These are phyloP conservation scores for Choloepus hoffmanni DNA, from an alignment of 2,113 vertebrate genomes.

Conservation along the genomic window DNA sequence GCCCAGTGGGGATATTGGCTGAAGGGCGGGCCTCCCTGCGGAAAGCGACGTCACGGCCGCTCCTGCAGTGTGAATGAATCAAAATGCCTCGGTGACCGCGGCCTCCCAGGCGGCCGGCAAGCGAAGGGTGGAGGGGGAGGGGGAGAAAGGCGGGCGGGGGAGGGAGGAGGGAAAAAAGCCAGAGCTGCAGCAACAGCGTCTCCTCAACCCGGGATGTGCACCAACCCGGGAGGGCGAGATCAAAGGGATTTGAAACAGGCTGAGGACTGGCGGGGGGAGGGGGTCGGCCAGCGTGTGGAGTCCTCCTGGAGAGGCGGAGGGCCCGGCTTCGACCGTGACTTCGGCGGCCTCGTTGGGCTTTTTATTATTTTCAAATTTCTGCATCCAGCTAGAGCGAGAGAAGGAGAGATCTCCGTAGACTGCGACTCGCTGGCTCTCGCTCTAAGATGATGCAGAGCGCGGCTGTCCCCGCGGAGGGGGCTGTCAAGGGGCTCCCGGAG, in stretches of 20 bases:
- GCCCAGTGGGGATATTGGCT: conserved; percentile 83
- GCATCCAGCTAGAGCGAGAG: conserved; percentile 76
- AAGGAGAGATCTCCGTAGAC: conserved; percentile 65
- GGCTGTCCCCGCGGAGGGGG: conserved; percentile 94
- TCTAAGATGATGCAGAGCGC: conserved; percentile 98
- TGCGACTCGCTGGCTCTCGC: conserved; percentile 77
- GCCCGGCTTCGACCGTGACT: conserved; percentile 69
- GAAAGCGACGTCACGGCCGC: conserved; percentile 92
- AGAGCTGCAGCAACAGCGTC: conserved; percentile 84
- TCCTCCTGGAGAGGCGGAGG: conserved; percentile 60
- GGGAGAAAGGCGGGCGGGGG: conserved; percentile 58
- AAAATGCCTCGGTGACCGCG: conserved; percentile 85
- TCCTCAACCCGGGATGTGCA: conserved; percentile 74
- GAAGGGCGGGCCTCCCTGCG: conserved; percentile 86
- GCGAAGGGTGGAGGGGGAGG: conserved; percentile 79
- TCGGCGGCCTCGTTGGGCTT: conserved; percentile 67
- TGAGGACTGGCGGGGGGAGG: conserved; percentile 71
- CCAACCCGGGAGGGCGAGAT: conserved; percentile 76
- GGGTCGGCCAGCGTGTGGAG: conserved; percentile 74
- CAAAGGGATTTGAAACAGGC: conserved; percentile 71
- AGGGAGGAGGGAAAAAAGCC: conserved; percentile 74
- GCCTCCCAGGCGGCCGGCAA: conserved; percentile 78
- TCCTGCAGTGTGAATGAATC: conserved; percentile 97
- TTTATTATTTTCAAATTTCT: conserved; percentile 73
- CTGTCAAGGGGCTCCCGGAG: conserved; percentile 97